Evolutionary conservation across 2,113 vertebrate species (phyloP), one percentile per base, ranked within the genome.

Genomic region (Edolisoma coerulescens): DNA sequence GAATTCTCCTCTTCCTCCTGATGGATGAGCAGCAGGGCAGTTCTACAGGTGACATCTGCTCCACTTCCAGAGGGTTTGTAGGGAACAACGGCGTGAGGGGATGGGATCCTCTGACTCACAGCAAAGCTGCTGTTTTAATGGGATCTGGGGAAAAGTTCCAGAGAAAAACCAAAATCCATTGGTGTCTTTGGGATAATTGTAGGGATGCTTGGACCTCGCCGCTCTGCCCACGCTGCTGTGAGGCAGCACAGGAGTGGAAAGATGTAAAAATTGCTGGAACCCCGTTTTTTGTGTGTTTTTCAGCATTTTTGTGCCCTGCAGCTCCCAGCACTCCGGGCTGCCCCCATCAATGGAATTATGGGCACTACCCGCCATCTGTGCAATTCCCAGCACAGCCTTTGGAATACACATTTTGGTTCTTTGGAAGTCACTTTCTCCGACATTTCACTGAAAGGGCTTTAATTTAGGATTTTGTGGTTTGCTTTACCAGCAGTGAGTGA

Each of bases 171-270:
- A 0, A 44, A 60, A 27, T 19, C 20, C 10, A 2, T 22, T 7
- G 3, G 53, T 1, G 0, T 14, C 1, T 75, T 84, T 47, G 69
- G 42, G 71, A 17, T 64, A 21, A n/a, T 2, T 65, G 17, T 23
- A 6, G 27, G n/a, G 35, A 6, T 30, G 47, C 45, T 76, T 35
- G 61, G 77, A 3, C n/a, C 90, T 76, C 9, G 10, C 33, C 6
- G 28, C 39, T 94, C 61, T 80, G 77, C 39, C 63, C 60, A 42
- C 60, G 81, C 32, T 39, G 71, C 56, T 65, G 32, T 2, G 24
- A 93, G 86, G 93, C 81, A 79, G 77, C 17, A 65, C 39, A 50
- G 78, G 61, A 37, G 82, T 52, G 50, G 64, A 41, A 74, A 90
- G 64, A 33, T 67, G 41, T 63, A 26, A 45, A 94, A 70, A 69